These are phyloP conservation scores for Lasioglossum morio DNA, from an alignment of 2,888 invertebrate species.

Conservation along the genomic window DNA sequence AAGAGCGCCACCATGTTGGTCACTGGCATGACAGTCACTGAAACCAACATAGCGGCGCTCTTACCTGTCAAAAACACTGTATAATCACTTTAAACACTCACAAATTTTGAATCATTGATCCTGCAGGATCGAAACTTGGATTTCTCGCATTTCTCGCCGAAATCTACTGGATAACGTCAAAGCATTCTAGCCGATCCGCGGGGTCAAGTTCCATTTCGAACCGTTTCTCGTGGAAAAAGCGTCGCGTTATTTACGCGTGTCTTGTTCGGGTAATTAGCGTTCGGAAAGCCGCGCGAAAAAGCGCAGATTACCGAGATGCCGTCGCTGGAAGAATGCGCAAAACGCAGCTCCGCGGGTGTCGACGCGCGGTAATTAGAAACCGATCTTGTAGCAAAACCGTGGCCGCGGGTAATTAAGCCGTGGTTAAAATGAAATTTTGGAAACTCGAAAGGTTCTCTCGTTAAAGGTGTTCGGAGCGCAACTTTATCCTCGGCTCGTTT, in stretches of 20 bases:
- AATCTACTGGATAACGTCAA: not conserved
- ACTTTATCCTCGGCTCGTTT: conserved; percentile 8
- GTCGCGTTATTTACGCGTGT: not conserved
- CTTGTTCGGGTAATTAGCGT: not conserved
- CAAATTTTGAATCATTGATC: too few species aligned
- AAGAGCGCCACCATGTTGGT: too few species aligned
- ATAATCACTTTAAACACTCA: too few species aligned
- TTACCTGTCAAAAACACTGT: too few species aligned
- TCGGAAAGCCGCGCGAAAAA: not conserved
- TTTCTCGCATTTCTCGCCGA: too few species aligned
- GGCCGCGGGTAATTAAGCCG: not conserved
- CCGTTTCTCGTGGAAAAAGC: not conserved
- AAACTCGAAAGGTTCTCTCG: not conserved
- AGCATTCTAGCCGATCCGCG: not conserved
- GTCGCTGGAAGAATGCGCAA: not conserved
- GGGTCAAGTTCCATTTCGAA: not conserved
- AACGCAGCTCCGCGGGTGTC: not conserved
- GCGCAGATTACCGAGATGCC: not conserved
- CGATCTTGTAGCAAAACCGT: not conserved
- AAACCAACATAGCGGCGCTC: too few species aligned
- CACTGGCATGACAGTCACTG: too few species aligned
- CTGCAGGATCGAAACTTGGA: too few species aligned
- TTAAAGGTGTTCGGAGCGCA: not conserved
- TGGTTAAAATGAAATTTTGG: not conserved
- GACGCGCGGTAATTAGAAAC: not conserved